A percentile compares a stretch with the other conserved stretches of the same genome.
Conservation (phyloP, 2,797 vertebrate genomes). For the Propithecus perrieri region DNA sequence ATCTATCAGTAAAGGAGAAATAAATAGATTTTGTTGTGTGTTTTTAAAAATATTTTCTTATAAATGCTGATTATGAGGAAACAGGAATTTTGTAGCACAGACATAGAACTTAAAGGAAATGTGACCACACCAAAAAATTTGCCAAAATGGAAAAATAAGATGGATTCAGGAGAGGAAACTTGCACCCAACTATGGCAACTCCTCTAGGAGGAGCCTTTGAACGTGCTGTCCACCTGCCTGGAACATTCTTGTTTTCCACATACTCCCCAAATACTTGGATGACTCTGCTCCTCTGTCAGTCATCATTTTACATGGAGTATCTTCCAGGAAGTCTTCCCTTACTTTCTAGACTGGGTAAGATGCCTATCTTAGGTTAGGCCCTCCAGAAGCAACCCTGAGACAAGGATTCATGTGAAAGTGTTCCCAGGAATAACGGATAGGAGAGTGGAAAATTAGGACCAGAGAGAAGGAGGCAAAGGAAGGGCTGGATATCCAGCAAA, state of each 20-base stretch:
- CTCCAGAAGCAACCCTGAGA: not conserved
- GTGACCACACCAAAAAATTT: not conserved
- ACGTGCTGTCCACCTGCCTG: too few species aligned
- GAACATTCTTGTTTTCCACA: not conserved
- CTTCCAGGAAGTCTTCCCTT: not conserved
- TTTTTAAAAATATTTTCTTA: not conserved
- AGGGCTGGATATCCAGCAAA: not conserved
- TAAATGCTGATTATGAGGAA: conserved; percentile 24
- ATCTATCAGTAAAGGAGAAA: conserved; percentile 51
- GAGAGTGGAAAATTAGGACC: not conserved
- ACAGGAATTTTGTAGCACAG: not conserved
- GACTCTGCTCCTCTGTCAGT: not conserved
- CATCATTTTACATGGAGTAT: not conserved
- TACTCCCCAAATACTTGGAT: not conserved
- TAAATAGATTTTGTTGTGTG: not conserved
- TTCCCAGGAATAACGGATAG: not conserved
- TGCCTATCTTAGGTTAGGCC: not conserved
- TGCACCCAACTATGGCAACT: not conserved
- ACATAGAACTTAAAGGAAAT: not conserved
- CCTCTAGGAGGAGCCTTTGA: not conserved
- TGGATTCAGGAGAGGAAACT: not conserved
- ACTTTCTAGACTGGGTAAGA: not conserved
- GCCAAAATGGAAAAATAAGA: conserved; percentile 9
- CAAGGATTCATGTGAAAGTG: not conserved
- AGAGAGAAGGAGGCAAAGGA: not conserved